A percentile compares a stretch with the other conserved stretches of the same genome.
Evolutionary conservation across 2,888 invertebrate species (phyloP).

Genomic region (Toxonevra muliebris): DNA sequence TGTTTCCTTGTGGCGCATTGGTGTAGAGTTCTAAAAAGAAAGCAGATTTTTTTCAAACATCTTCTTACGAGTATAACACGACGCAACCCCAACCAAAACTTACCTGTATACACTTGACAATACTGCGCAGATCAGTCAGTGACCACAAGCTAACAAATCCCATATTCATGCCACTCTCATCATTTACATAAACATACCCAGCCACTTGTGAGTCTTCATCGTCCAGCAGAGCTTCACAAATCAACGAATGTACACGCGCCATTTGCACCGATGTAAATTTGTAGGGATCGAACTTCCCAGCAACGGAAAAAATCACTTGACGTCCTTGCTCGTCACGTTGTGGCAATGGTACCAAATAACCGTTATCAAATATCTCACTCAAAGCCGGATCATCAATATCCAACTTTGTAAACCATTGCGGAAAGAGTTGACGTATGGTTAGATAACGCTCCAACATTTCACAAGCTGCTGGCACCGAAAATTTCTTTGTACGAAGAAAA

Average conservation of each 20-base stretch:
- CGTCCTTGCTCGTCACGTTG: conserved; percentile 80
- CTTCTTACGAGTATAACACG: background rate
- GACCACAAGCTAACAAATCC: conserved; percentile 86
- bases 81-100: conserved; percentile 21
- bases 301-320: conserved; percentile 80
- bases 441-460: conserved; percentile 89
- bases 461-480: conserved; percentile 84
- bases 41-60: background rate
- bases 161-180: conserved; percentile 84
- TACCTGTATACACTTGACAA: conserved; percentile 82
- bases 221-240: conserved; percentile 85
- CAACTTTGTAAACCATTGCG: conserved; percentile 85
- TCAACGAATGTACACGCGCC: conserved; percentile 84
- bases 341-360: conserved; percentile 78
- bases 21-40: conserved; percentile 77
- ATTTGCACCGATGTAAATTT: conserved; percentile 83
- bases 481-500: conserved; percentile 88
- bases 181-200: conserved; percentile 85
- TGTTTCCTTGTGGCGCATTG: conserved; percentile 89
- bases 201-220: conserved; percentile 85
- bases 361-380: conserved; percentile 81
- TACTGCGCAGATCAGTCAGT: conserved; percentile 78
- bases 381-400: conserved; percentile 83
- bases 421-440: conserved; percentile 83
- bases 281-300: conserved; percentile 82